Conservation (phyloP, 2,113 vertebrate species). For the Etheostoma cragini region DNA sequence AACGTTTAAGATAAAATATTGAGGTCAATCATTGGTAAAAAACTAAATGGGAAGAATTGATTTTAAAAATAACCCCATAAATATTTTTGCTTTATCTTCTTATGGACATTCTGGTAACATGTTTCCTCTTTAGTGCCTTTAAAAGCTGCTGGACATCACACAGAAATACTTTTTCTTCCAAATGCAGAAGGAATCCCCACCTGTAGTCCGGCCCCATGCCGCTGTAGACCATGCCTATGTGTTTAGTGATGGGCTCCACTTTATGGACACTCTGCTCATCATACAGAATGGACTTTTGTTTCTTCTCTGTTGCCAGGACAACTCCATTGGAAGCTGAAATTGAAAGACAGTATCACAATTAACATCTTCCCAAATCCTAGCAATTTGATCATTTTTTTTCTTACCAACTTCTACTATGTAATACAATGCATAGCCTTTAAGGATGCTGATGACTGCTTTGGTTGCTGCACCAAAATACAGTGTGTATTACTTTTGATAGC, state of each 20-base stretch:
- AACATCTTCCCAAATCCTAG: neutral
- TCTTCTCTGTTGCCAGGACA: conserved; percentile 98
- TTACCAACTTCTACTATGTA: too few relatives aligned
- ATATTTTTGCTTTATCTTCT: neutral
- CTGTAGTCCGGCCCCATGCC: conserved; percentile 99
- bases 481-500: neutral
- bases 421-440: neutral
- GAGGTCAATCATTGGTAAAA: too few relatives aligned
- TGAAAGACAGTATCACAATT: conserved; percentile 16
- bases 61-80: too few relatives aligned
- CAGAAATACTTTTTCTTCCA: neutral
- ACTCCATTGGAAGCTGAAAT: conserved; percentile 95
- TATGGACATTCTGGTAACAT: neutral
- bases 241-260: conserved; percentile 98
- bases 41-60: too few relatives aligned
- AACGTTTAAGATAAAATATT: too few relatives aligned
- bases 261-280: conserved; percentile 99
- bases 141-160: neutral
- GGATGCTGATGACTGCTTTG: neutral
- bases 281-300: conserved; percentile 98
- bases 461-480: neutral
- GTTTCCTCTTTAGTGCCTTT: neutral
- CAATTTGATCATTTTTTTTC: neutral
- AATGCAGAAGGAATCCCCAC: conserved; percentile 71
- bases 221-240: conserved; percentile 98